These are phyloP conservation scores for Crossaster papposus DNA, from an alignment of 53 echinoderm and acorn worm genomes.

Conservation along the genomic window DNA sequence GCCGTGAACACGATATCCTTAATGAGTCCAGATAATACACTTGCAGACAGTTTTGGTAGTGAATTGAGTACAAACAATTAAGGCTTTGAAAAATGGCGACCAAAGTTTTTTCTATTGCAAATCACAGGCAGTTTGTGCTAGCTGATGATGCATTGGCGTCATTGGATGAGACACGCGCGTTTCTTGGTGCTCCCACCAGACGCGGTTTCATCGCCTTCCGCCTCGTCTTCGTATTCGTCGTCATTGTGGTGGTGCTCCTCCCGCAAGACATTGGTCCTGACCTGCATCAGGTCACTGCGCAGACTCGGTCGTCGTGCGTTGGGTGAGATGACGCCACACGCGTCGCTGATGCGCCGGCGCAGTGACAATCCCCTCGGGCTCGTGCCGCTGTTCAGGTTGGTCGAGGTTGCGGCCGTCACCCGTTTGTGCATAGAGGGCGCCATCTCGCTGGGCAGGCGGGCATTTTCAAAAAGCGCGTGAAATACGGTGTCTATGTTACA, in stretches of 20 bases:
- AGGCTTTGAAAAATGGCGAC: conserved; percentile 10
- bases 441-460: conserved; percentile 89
- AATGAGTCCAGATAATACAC: not conserved
- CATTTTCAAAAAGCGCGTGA: conserved; percentile 85
- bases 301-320: conserved; percentile 88
- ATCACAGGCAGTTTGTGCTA: not conserved
- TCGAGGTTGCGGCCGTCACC: conserved; percentile 73
- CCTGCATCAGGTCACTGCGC: conserved; percentile 93
- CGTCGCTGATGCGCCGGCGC: conserved; percentile 88
- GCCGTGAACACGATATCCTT: not conserved
- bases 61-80: not conserved
- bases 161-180: conserved; percentile 57
- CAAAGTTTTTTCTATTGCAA: not conserved
- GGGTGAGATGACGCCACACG: conserved; percentile 88
- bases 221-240: conserved; percentile 81
- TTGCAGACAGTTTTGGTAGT: not conserved
- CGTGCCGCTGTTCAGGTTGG: conserved; percentile 65
- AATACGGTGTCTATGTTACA: conserved; percentile 84
- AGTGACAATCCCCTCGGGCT: conserved; percentile 73
- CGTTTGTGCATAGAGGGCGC: conserved; percentile 80
- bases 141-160: conserved; percentile 11
- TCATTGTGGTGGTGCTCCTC: conserved; percentile 71
- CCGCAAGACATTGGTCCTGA: conserved; percentile 81
- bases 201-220: conserved; percentile 62
- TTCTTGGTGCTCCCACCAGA: conserved; percentile 55